Evolutionary conservation across 2,888 invertebrate genomes (phyloP), one percentile per base, ranked within the genome.

Genomic region (Athalia cordata): DNA sequence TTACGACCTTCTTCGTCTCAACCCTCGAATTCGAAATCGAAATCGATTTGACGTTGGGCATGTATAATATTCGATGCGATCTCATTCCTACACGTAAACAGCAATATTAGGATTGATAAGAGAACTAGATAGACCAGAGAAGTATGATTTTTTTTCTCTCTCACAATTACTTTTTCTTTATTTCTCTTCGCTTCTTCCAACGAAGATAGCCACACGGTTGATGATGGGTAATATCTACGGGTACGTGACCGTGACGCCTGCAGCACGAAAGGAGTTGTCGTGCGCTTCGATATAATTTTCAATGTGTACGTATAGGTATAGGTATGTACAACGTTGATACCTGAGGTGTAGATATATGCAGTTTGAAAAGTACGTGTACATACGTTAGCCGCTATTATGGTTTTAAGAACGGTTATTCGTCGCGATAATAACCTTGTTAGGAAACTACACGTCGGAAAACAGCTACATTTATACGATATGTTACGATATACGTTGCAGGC

Each of bases 171-270:
- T 55, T 55, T 55, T 55, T 55, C 55, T 55, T 29, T 29, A 29
- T 29, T 29, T 29, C 29, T 29, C 29, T 29, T 29, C 29, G 29
- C 29, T 29, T 29, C 29, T 29, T 29, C 29, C 29, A 29, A 29
- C 29, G 1, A 29, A 29, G 29, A 50, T 67, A 9, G 49, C 49
- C 47, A 50, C 50, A 29, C n/a, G 64, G 6, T 45, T 11, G n/a
- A n/a, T 45, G 45, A 45, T 64, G 45, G 11, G 59, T n/a, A 59
- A 11, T 43, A 43, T 7, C 9, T 11, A 11, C 9, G 67, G n/a
- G 11, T 67, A 67, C 50, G 67, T 67, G 50, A 52, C 67, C 67
- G 49, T 67, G 47, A 67, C 50, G 15, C 50, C 29, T 67, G 45
- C 29, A 29, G 29, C 50, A 5, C 49, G 50, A 15, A 67, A 50